Evolutionary conservation across 2,888 invertebrate genomes (phyloP).

Genomic region (Colletes collaris): DNA sequence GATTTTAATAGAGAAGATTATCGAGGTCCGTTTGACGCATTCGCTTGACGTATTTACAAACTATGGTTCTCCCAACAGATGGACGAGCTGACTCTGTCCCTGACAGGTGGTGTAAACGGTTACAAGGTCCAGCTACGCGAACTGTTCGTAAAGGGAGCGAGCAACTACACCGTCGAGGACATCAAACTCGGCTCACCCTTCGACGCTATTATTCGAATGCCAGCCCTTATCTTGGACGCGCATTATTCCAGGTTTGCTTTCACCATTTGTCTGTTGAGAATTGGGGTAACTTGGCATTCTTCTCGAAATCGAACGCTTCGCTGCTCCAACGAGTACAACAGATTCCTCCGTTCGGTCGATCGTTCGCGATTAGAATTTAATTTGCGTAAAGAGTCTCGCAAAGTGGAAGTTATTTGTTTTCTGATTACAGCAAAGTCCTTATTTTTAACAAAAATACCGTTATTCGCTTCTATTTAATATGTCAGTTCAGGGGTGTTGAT

Average conservation of each 20-base stretch:
- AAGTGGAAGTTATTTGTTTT: too few relatives aligned
- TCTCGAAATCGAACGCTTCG: too few relatives aligned
- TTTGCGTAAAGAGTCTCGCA: too few relatives aligned
- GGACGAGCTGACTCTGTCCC: constrained; percentile 84
- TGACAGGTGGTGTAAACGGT: constrained; percentile 83
- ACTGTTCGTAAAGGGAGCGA: constrained; percentile 83
- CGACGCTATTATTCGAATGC: constrained; percentile 87
- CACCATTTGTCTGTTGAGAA: background rate
- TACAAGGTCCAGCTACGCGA: constrained; percentile 84
- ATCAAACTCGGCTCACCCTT: constrained; percentile 86
- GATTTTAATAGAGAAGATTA: background rate
- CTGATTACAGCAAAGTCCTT: too few relatives aligned
- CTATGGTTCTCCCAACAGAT: constrained; percentile 75
- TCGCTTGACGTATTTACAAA: constrained; percentile 2
- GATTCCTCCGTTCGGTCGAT: too few relatives aligned
- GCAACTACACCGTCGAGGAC: constrained; percentile 83
- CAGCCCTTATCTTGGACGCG: constrained; percentile 87
- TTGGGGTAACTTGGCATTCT: too few relatives aligned
- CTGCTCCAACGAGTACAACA: too few relatives aligned
- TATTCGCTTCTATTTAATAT: background rate
- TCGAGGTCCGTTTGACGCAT: background rate
- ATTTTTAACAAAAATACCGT: too few relatives aligned
- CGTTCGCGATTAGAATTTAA: too few relatives aligned
- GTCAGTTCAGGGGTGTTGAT: constrained; percentile 87
- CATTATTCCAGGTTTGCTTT: constrained; percentile 84